These are phyloP conservation scores for Ceratina australensis DNA, from an alignment of 1,140 invertebrate genomes.

Conservation along the genomic window DNA sequence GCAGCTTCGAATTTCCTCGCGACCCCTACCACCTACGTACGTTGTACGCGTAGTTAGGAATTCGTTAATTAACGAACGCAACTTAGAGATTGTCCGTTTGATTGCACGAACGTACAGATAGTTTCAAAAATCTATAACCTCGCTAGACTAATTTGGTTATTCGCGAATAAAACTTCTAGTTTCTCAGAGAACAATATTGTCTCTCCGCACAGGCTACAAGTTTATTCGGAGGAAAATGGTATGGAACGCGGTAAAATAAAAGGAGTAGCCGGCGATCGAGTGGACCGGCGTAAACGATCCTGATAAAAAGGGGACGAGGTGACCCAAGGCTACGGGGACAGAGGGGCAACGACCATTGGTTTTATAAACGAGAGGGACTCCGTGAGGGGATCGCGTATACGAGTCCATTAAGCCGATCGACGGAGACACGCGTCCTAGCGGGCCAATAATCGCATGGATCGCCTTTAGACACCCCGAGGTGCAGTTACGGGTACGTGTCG, in stretches of 20 bases:
- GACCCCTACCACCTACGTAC: constrained; percentile 15
- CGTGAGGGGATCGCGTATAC: background rate
- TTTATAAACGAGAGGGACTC: constrained; percentile 18
- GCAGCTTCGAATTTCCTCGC: constrained; percentile 11
- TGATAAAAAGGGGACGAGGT: background rate
- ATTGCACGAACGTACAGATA: background rate
- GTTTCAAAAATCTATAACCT: background rate
- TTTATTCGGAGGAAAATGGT: constrained; percentile 11
- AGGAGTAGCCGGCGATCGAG: background rate
- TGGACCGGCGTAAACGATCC: background rate
- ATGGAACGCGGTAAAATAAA: background rate
- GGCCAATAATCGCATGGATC: constrained; percentile 36
- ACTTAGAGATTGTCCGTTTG: background rate
- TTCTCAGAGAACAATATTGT: background rate
- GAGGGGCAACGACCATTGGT: background rate
- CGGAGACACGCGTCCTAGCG: constrained; percentile 21
- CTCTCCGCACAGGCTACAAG: background rate
- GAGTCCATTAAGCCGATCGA: constrained; percentile 41
- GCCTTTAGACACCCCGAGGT: constrained; percentile 18
- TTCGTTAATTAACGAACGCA: constrained; percentile 25
- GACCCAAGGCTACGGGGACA: constrained; percentile 5
- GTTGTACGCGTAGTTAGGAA: constrained; percentile 16
- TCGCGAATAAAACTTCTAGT: no score
- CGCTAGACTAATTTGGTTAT: no score
- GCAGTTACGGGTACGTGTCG: constrained; percentile 2